These are phyloP conservation scores for Danaus melanippus DNA, from an alignment of 1,140 invertebrate genomes.

Conservation along the genomic window DNA sequence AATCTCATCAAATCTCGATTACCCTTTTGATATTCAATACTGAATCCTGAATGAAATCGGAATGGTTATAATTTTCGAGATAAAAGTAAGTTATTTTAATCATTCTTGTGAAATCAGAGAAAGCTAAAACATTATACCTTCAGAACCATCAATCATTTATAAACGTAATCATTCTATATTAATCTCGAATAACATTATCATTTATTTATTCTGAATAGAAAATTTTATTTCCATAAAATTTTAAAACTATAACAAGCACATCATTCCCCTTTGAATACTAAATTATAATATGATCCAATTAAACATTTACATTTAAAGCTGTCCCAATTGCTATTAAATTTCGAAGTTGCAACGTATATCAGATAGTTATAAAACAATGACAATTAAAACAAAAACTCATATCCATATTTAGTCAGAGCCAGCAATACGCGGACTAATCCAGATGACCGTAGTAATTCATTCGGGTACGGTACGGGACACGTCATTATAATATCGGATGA, in stretches of 20 bases:
- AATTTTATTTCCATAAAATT: no score
- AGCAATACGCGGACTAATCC: constrained; percentile 41
- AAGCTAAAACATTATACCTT: no score
- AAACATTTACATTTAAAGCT: constrained; percentile 18
- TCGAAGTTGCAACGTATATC: constrained; percentile 19
- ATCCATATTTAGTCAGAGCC: constrained; percentile 30
- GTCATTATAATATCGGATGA: constrained; percentile 52
- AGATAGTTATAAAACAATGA: constrained; percentile 16
- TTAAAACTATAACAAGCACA: constrained; percentile 1
- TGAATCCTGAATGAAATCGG: no score
- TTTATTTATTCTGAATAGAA: no score
- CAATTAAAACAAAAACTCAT: constrained; percentile 44
- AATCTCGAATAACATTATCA: no score
- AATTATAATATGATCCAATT: constrained; percentile 11
- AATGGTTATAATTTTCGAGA: no score
- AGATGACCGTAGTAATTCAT: constrained; percentile 41
- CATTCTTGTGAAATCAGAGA: no score
- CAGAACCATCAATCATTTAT: no score
- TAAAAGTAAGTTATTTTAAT: no score
- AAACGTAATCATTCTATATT: no score
- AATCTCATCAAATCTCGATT: no score
- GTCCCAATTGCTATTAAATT: constrained; percentile 18
- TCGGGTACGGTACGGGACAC: constrained; percentile 27
- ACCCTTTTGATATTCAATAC: no score
- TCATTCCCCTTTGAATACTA: constrained; percentile 12